Base-by-base conservation (phyloP, 2,888 invertebrate genomes). In the Phasia obesa region DNA sequence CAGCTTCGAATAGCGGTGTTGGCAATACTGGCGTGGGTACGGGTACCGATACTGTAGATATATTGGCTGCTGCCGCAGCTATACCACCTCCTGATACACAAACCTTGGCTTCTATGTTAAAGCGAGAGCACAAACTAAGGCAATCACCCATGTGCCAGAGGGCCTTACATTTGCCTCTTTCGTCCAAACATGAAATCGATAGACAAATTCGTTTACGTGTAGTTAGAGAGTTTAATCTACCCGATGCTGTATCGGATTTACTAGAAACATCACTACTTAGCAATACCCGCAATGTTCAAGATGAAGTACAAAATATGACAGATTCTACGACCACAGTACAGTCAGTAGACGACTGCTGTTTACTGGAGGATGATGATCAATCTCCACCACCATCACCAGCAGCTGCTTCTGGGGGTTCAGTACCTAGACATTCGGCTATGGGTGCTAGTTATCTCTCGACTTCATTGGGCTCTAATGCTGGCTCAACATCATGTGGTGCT, bases 141-240 rank as follows among this genome's bases (percentile, higher is more conserved):
- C 94, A 94, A 88, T 93, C 95, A 65, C 95, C 96, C 4, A 94
- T 95, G 90, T 97, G 96, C 88, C 95, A 95, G 89, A 92, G 96
- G 69, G 97, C 97, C 60, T 93, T 96, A 82, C 93, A 94, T 84
- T 92, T 96, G 90, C 94, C 95, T 81, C 93, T 96, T 84, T 94
- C 95, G 7, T 96, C 96, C 85, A 93, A 95, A 69, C 94, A 94
- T 86, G 95, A 96, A 88, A 95, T 97, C 84, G 94, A 94, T 87
- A 93, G 95, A 85, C 95, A 95, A 93, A 94, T 97, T 85, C 95
- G 97, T 76, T 92, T 99, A 87, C 94, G 98, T 7, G 97, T 98
- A 1, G 98, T 98, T 15, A 94, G 98, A 59, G 98, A 99, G 92
- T 96, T 97, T 92, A 97, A 98, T 88, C 93, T 98, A 81, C 98